A percentile compares a stretch with the other conserved stretches of the same genome.
Evolutionary conservation across 2,113 vertebrate species (phyloP).

Genomic region (Cyanoderma ruficeps): DNA sequence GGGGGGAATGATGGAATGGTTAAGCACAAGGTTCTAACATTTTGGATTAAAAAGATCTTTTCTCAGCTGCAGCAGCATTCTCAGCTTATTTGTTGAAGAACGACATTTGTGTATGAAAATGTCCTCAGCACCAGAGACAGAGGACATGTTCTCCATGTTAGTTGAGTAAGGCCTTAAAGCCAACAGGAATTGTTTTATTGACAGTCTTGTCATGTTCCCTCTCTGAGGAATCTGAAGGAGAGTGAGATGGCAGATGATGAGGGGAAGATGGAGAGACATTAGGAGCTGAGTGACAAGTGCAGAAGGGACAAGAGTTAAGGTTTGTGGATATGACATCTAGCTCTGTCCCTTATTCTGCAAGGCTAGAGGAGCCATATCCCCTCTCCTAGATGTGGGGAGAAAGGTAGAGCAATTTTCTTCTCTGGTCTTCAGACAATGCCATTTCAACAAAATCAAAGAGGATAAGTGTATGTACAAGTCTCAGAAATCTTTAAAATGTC

Average conservation of each 20-base stretch:
- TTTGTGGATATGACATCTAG: background rate
- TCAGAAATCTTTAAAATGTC: background rate
- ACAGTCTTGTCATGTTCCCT: background rate
- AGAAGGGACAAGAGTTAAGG: background rate
- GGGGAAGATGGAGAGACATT: background rate
- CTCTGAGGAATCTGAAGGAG: background rate
- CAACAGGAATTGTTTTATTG: background rate
- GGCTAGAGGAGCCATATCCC: background rate
- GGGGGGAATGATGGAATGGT: background rate
- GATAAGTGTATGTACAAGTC: background rate
- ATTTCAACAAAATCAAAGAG: background rate
- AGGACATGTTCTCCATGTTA: background rate
- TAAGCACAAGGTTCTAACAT: constrained; percentile 14
- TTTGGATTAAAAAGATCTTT: constrained; percentile 43
- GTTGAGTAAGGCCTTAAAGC: background rate
- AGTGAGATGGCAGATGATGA: background rate
- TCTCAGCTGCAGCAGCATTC: background rate
- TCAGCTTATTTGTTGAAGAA: background rate
- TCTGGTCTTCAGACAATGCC: background rate
- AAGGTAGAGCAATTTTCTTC: background rate
- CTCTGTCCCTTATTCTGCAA: background rate
- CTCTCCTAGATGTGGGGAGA: background rate
- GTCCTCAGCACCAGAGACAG: background rate
- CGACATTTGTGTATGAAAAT: background rate
- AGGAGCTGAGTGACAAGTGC: background rate